Conservation (phyloP, 2,888 invertebrate genomes). For the Acrocyrtus sp. region DNA sequence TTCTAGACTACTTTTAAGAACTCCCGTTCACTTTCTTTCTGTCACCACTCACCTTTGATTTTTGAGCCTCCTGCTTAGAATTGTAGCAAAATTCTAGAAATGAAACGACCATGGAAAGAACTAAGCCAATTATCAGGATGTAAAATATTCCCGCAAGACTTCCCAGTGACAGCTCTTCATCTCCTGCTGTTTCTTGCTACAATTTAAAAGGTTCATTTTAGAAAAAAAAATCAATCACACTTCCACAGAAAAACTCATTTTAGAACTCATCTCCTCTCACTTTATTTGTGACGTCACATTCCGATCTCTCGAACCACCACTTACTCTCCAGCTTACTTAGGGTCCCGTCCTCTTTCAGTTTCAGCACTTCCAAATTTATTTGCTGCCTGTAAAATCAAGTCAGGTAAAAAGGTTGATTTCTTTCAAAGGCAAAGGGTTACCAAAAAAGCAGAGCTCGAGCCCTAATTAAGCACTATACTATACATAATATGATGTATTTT, state of each 20-base stretch:
- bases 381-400: slow-evolving; percentile 78
- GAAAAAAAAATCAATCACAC: slow-evolving; percentile 1
- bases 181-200: slow-evolving; percentile 66
- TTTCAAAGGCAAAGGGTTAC: no score
- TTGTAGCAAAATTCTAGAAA: slow-evolving; percentile 96
- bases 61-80: slow-evolving; percentile 80
- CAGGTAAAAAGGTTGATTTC: no score
- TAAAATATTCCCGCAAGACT: slow-evolving; percentile 99
- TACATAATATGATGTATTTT: slow-evolving; percentile 1
- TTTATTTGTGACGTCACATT: slow-evolving; percentile 76
- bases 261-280: slow-evolving; percentile 21
- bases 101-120: slow-evolving; percentile 90
- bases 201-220: slow-evolving; percentile 2
- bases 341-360: slow-evolving; percentile 90
- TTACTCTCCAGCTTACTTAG: slow-evolving; percentile 89
- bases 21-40: slow-evolving; percentile 32
- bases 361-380: slow-evolving; percentile 91
- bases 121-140: slow-evolving; percentile 93
- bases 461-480: background rate
- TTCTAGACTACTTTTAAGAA: background rate
- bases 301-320: slow-evolving; percentile 93
- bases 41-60: slow-evolving; percentile 82
- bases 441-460: no score
- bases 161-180: slow-evolving; percentile 87
- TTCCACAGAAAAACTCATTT: background rate